Percentiles rank a stretch among this genome's conserved stretches.
Conservation (phyloP, 1,140 invertebrate species). For the Caenorhabditis brenneri region DNA sequence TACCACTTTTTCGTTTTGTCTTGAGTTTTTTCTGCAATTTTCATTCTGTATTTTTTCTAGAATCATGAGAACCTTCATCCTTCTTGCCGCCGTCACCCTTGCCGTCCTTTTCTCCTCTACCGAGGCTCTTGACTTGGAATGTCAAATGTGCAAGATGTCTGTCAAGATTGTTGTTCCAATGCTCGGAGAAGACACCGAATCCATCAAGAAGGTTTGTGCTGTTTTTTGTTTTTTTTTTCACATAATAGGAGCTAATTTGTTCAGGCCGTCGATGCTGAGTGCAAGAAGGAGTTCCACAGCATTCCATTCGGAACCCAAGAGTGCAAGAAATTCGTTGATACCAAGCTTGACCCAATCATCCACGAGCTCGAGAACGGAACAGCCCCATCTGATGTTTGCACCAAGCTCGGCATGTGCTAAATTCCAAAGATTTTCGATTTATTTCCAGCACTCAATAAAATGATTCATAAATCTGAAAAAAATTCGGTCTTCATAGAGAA, state of each 20-base stretch:
- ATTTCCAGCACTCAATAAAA: neutral
- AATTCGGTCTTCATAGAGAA: neutral
- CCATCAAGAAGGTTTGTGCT: slow-evolving; percentile 18
- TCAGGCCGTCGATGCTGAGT: slow-evolving; percentile 30
- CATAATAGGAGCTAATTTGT: too few species aligned
- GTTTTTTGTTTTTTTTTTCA: too few species aligned
- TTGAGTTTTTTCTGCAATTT: too few species aligned
- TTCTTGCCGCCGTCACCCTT: slow-evolving; percentile 11
- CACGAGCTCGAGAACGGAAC: slow-evolving; percentile 41
- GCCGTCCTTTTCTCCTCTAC: neutral
- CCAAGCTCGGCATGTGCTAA: slow-evolving; percentile 23
- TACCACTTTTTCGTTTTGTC: neutral
- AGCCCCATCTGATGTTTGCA: slow-evolving; percentile 2
- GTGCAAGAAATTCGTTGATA: slow-evolving; percentile 20
- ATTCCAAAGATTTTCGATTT: neutral
- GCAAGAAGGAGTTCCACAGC: slow-evolving; percentile 37
- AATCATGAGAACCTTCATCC: neutral
- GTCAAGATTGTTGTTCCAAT: slow-evolving; percentile 37
- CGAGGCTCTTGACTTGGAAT: neutral
- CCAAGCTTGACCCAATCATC: slow-evolving; percentile 36
- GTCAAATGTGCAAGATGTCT: slow-evolving; percentile 49
- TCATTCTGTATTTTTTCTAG: neutral
- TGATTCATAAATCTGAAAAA: neutral
- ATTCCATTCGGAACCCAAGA: slow-evolving; percentile 34
- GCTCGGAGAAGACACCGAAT: slow-evolving; percentile 43